Base-by-base conservation (phyloP, 2,888 invertebrate species). In the Catonia carolina region DNA sequence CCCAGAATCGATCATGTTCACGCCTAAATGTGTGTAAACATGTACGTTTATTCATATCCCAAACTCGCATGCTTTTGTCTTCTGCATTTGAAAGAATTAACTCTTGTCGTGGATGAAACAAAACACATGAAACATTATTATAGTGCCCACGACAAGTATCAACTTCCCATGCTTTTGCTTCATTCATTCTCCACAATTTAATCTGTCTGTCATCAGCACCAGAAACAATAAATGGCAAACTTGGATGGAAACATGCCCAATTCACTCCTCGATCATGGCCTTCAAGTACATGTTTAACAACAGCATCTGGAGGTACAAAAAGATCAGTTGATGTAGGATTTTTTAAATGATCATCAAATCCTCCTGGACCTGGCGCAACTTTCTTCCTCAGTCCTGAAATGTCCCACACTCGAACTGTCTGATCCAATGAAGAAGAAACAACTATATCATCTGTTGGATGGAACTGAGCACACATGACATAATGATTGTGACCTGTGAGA, bases 61-160 rank as follows among this genome's bases (percentile, higher is more conserved):
- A 99, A 1, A 99, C 95, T 1, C 98, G 80, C 66, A 99, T 95
- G 69, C 91, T 93, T 73, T 92, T 95, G 76, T 99, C 98, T 74
- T 99, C 99, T 15, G 97, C 90, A 75, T 99, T 98, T 31, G 95
- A 95, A 42, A 99, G 76, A 60, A 99, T 92, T 27, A 98, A 78
- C 70, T 99, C 99, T 72, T 97, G 94, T 15, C 95, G 80, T 0
- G 99, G 97, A 75, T 99, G 98, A 76, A 99, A 99, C 42, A 96
- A 74, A 0, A 91, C 95, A 70, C 97, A 97, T 0, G 97, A 98
- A 2, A 99, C 98, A 73, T 99, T 99, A 78, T 98, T 96, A 78
- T 98, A 99, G 72, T 99, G 99, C 0, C 99, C 99, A n/a, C 99
- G 85, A 67, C 97, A 99, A 0, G 97, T 95, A 74, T 99, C 99